phyloP scores from a whole-genome alignment of 2,797 vertebrate genomes.

The Tiaroga cobitis region DNA sequence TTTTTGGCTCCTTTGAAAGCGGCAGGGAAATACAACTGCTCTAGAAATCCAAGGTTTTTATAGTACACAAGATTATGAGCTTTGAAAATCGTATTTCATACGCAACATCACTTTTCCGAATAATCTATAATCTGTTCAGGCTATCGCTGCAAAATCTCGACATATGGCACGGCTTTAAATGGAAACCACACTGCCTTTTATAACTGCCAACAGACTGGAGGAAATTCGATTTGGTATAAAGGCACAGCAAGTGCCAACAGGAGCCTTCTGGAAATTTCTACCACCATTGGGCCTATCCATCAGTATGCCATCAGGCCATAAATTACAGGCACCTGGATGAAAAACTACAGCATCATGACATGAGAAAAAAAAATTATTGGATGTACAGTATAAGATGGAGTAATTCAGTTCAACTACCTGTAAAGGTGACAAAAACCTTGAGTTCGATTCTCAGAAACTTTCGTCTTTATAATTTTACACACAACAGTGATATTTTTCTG shows the following conservation, averaged over 20 bases:
- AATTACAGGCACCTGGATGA: neutral
- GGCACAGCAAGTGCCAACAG: slow-evolving; percentile 43
- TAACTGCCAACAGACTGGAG: slow-evolving; percentile 63
- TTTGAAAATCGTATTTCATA: slow-evolving; percentile 35
- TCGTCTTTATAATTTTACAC: neutral
- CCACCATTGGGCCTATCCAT: slow-evolving; percentile 59
- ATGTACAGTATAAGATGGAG: neutral
- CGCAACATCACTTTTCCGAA: slow-evolving; percentile 24
- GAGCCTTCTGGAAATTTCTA: slow-evolving; percentile 55
- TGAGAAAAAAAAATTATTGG: neutral
- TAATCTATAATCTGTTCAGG: slow-evolving; percentile 28
- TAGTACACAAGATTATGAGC: slow-evolving; percentile 28
- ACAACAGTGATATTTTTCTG: neutral
- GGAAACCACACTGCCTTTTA: slow-evolving; percentile 56
- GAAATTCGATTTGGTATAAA: slow-evolving; percentile 68
- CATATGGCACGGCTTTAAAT: slow-evolving; percentile 28
- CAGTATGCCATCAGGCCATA: slow-evolving; percentile 50
- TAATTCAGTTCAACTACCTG: neutral
- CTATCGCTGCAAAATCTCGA: slow-evolving; percentile 33
- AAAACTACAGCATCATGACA: slow-evolving; percentile 45
- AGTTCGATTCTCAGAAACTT: neutral
- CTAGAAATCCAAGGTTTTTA: slow-evolving; percentile 26
- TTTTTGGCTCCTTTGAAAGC: slow-evolving; percentile 21
- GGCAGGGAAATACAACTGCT: neutral
- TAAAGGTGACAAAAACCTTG: neutral